Base-by-base conservation (phyloP, 2,113 vertebrate species). In the Enhydra lutris region DNA sequence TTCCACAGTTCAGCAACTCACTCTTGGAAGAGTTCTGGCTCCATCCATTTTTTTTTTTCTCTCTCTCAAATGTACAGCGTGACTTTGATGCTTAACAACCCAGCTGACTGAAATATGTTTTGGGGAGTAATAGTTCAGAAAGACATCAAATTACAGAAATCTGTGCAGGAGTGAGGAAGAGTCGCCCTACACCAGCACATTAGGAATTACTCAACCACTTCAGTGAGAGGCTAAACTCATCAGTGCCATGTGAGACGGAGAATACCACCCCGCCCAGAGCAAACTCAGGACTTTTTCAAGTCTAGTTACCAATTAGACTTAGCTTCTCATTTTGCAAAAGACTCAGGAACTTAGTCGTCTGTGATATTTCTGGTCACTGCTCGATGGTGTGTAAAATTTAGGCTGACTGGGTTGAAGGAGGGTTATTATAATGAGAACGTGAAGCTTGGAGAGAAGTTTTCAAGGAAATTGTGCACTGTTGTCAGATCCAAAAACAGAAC, bases 281-380 rank as follows among this genome's bases (percentile, higher is more conserved):
- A 94, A 65, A 97, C 47, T 73, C 95, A 89, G 97, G 97, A 93
- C 59, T 79, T 91, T 82, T 85, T 15, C 50, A 79, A 91, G 93
- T 97, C 97, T 97, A 84, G 61, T 78, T 52, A 24, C 34, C 39
- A 78, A 76, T 50, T 95, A 96, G 81, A 81, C 80, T 67, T 92
- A 69, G 89, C 91, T 95, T 81, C 91, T 96, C 88, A 95, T 93
- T 98, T 96, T 96, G 84, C 95, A 95, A 91, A 26, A 36, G 61
- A 94, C 97, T 97, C 96, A 91, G 92, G 82, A 90, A 91, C 55
- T 97, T 91, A 97, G 98, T 97, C 95, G 98, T 29, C 95, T 98
- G 76, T 97, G 96, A 98, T 97, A 96, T 79, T 82, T 88, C 83
- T 24, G 83, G 97, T 88, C 57, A 93, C 63, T 34, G 76, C 73